Conservation (phyloP, 2,113 vertebrate genomes). For the Pogona vitticeps region DNA sequence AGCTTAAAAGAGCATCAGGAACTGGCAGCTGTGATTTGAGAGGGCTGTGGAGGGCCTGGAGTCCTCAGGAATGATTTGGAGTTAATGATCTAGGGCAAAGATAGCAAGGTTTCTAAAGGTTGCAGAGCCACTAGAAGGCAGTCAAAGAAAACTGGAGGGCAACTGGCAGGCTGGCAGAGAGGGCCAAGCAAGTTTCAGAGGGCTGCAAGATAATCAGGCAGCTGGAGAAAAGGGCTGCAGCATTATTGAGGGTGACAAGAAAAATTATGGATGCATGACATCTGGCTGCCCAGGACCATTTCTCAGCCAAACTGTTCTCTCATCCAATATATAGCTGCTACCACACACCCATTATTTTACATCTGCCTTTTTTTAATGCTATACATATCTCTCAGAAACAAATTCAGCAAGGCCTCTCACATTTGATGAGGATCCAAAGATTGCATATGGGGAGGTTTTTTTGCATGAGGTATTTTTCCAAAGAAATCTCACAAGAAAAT, state of each 20-base stretch:
- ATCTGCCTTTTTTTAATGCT: too few species aligned
- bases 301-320: neutral
- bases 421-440: too few species aligned
- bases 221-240: neutral
- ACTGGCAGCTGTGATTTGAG: too few species aligned
- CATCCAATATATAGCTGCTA: neutral
- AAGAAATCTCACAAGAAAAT: too few species aligned
- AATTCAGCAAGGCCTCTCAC: too few species aligned
- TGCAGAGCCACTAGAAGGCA: neutral
- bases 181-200: neutral
- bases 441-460: too few species aligned
- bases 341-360: neutral
- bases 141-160: neutral
- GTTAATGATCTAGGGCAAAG: neutral
- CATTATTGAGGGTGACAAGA: neutral
- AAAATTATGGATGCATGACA: neutral
- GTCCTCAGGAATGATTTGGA: neutral
- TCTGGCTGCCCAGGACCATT: neutral
- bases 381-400: too few species aligned
- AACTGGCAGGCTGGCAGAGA: neutral
- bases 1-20: too few species aligned
- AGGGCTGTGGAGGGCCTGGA: too few species aligned
- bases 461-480: too few species aligned
- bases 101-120: neutral
- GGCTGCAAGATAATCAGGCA: neutral